Evolutionary conservation across 1,140 invertebrate genomes (phyloP).

Genomic region (Ctenoplectra terminalis): DNA sequence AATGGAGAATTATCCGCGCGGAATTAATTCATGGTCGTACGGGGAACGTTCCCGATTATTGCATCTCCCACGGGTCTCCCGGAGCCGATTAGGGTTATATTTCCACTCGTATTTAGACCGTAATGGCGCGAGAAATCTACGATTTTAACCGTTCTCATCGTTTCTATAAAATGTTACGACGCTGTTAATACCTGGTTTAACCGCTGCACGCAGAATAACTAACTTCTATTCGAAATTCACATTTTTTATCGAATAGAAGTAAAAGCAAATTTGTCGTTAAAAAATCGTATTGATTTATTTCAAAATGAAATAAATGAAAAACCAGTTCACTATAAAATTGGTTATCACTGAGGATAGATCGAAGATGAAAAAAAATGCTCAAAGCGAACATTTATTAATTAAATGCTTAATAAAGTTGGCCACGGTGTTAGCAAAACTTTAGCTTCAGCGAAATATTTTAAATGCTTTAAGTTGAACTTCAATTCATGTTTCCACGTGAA

Average conservation of each 20-base stretch:
- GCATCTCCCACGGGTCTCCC: conserved; percentile 40
- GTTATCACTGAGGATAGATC: too few species aligned
- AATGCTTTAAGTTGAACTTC: not conserved
- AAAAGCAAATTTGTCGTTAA: too few species aligned
- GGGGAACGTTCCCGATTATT: conserved; percentile 65
- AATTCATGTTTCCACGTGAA: not conserved
- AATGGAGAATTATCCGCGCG: conserved; percentile 71
- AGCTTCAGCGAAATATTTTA: not conserved
- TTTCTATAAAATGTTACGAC: not conserved
- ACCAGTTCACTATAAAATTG: too few species aligned
- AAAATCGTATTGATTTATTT: too few species aligned
- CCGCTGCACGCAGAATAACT: not conserved
- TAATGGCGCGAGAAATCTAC: conserved; percentile 12
- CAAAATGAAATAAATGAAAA: too few species aligned
- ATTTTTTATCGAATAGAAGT: not conserved
- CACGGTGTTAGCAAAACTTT: too few species aligned
- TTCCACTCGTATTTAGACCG: conserved; percentile 49
- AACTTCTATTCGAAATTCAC: not conserved
- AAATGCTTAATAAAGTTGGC: too few species aligned
- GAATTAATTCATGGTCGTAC: conserved; percentile 66
- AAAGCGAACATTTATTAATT: too few species aligned
- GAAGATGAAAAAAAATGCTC: too few species aligned
- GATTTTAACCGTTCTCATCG: conserved; percentile 29
- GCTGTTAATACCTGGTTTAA: not conserved
- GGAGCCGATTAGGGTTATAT: conserved; percentile 59